A percentile compares a stretch with the other conserved stretches of the same genome.
These are phyloP conservation scores for Nymphalis c-album DNA, from an alignment of 2,888 invertebrate genomes.

Conservation along the genomic window DNA sequence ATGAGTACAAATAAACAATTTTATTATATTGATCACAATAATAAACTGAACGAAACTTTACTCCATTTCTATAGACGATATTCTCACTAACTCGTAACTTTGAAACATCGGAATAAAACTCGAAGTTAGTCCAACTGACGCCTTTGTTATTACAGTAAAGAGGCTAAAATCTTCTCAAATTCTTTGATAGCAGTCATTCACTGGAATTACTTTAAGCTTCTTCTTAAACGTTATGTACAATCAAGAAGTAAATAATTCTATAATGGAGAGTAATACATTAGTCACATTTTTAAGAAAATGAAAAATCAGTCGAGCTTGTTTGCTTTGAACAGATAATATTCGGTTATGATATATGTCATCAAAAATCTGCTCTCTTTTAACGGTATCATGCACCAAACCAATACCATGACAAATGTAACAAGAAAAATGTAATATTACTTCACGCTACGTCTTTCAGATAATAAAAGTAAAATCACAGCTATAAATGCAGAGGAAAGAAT, in stretches of 20 bases:
- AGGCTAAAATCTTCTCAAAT: slow-evolving; percentile 14
- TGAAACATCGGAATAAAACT: slow-evolving; percentile 6
- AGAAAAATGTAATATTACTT: background rate
- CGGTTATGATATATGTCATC: no score
- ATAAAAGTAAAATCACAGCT: background rate
- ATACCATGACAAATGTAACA: background rate
- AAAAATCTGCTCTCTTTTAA: no score
- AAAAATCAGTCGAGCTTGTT: no score
- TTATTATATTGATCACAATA: slow-evolving; percentile 5
- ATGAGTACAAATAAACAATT: background rate
- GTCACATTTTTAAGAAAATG: no score
- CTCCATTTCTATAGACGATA: background rate
- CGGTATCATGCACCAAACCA: background rate
- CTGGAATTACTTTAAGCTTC: background rate
- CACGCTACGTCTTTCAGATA: background rate
- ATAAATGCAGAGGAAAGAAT: background rate
- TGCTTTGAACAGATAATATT: no score
- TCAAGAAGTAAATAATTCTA: no score
- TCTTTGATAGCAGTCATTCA: slow-evolving; percentile 9
- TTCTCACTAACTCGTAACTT: slow-evolving; percentile 11
- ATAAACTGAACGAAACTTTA: background rate
- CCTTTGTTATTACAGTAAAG: slow-evolving; percentile 19
- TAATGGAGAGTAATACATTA: no score
- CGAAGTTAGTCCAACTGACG: slow-evolving; percentile 22
- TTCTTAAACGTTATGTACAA: background rate